Base-by-base conservation (phyloP, 1,140 invertebrate species). In the Nephila pilipes region DNA sequence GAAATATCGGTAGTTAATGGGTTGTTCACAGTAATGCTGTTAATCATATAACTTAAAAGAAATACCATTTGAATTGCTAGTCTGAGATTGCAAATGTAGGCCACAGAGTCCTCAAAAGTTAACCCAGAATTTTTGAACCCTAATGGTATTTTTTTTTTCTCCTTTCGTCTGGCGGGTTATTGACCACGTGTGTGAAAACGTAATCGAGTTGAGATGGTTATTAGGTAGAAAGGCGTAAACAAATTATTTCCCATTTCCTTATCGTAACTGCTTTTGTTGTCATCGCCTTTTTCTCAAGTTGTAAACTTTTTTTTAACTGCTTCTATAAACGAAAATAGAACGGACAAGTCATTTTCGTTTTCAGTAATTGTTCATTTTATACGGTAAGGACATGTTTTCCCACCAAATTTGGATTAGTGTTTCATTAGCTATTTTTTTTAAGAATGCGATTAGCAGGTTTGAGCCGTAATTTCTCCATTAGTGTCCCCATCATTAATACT, bases 201-300 rank as follows among this genome's bases (percentile, higher is more conserved):
- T 81, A 55, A 81, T 81, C 12, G 80, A 81, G 80, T 81, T 75
- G 38, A n/a, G 80, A 55, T 46, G 80, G 29, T 81, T 81, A 46
- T 81, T 81, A 81, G 80, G 80, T 81, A 46, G 38, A 81, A 18
- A 81, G 80, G 80, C 80, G 80, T 81, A 55, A 55, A 81, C 80
- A 81, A 81, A 81, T 81, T 81, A 81, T 81, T 81, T 81, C n/a
- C 80, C 80, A 46, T 81, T 81, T 81, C 80, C 80, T 81, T 29
- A 25, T 81, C 36, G 80, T 81, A 54, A 55, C 46, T 25, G 46
- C 80, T 54, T 81, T 81, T 81, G 46, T 81, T 81, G 80, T 46
- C 80, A 55, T 81, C 46, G 12, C 38, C 25, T 55, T 55, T 81
- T 81, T 81, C 80, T 55, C 22, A 54, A 75, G 69, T 18, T 32